phyloP scores from a whole-genome alignment of 2,113 vertebrate species.

The Sylvia atricapilla region DNA sequence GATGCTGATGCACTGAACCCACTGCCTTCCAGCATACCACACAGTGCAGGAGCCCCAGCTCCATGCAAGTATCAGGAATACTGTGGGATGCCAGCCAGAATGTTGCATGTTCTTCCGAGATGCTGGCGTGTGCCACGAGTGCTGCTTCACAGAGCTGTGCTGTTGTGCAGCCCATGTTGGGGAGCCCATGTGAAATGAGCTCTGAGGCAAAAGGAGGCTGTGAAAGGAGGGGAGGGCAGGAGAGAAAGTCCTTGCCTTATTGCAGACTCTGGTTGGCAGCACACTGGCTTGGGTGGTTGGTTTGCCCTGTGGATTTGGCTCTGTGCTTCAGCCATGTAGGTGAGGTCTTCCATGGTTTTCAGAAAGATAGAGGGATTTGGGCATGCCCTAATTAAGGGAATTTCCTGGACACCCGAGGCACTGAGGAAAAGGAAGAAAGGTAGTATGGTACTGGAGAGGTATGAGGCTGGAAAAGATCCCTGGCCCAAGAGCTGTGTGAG shows the following conservation, averaged over 20 bases:
- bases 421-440: not conserved
- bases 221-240: not conserved
- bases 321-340: not conserved
- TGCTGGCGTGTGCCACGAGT: rapidly evolving
- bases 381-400: not conserved
- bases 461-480: not conserved
- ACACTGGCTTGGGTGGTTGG: not conserved
- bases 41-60: not conserved
- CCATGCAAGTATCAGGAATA: not conserved
- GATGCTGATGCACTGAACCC: not conserved
- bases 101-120: rapidly evolving
- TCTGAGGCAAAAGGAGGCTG: not conserved
- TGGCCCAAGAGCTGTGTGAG: not conserved
- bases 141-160: not conserved
- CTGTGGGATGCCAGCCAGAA: not conserved
- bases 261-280: not conserved
- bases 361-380: not conserved
- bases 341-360: not conserved
- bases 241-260: not conserved
- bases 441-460: not conserved
- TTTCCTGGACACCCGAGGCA: not conserved
- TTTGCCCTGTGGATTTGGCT: not conserved
- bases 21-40: not conserved
- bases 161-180: not conserved
- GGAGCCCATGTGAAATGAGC: not conserved